Evolutionary conservation across 2,888 invertebrate species (phyloP).

Genomic region (Latheticus oryzae): DNA sequence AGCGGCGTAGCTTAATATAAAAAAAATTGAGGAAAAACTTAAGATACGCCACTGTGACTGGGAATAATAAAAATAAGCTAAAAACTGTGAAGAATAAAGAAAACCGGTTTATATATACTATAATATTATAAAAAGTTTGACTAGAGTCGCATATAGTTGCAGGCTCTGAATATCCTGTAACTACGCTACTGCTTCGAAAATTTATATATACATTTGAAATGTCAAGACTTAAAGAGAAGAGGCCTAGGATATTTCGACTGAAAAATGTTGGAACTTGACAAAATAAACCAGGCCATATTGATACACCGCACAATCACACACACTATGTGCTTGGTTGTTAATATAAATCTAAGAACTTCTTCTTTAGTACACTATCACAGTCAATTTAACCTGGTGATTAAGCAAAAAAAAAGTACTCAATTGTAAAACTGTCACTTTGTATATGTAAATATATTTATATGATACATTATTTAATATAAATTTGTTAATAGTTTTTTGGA

Average conservation of each 20-base stretch:
- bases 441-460: constrained; percentile 52
- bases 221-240: constrained; percentile 37
- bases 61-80: constrained; percentile 8
- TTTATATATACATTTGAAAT: constrained; percentile 38
- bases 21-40: constrained; percentile 19
- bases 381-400: constrained; percentile 65
- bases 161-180: constrained; percentile 28
- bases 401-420: constrained; percentile 51
- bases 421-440: constrained; percentile 51
- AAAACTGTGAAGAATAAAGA: no score
- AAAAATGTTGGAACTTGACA: constrained; percentile 26
- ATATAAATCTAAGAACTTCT: constrained; percentile 48
- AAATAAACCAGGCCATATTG: constrained; percentile 40
- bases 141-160: constrained; percentile 41
- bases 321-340: constrained; percentile 41
- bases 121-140: constrained; percentile 22
- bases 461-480: constrained; percentile 53
- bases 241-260: constrained; percentile 33
- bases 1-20: constrained; percentile 16
- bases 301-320: constrained; percentile 42
- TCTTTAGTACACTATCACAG: constrained; percentile 68
- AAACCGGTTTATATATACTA: not conserved
- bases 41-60: constrained; percentile 6
- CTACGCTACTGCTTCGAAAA: constrained; percentile 36
- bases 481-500: constrained; percentile 53